Evolutionary conservation across 1,140 invertebrate genomes (phyloP).

Genomic region (Wasmannia auropunctata): DNA sequence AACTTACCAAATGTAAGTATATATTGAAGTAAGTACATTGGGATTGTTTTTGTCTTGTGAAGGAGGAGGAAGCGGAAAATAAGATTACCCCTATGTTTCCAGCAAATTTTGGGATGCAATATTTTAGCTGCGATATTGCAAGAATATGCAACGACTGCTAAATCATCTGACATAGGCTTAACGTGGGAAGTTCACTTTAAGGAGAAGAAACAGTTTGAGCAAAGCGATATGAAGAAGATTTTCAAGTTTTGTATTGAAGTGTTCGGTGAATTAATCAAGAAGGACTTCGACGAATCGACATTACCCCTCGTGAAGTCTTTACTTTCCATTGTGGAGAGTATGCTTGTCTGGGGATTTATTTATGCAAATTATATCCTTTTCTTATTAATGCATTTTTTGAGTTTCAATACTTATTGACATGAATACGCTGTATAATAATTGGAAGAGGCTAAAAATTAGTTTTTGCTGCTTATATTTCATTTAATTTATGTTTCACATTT

Average conservation of each 20-base stretch:
- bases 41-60: neutral
- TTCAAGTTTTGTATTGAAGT: conserved; percentile 89
- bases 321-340: conserved; percentile 90
- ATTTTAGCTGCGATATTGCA: conserved; percentile 93
- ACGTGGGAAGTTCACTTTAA: conserved; percentile 94
- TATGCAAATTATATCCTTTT: conserved; percentile 89
- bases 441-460: neutral
- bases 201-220: conserved; percentile 94
- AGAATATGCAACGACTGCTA: conserved; percentile 94
- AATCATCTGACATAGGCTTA: conserved; percentile 93
- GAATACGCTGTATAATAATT: neutral
- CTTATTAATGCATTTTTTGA: conserved; percentile 21
- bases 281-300: conserved; percentile 85
- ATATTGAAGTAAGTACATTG: conserved; percentile 3
- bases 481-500: neutral
- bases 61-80: neutral
- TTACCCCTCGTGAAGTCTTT: conserved; percentile 88
- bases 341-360: conserved; percentile 91
- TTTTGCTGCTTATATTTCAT: neutral
- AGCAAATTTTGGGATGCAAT: conserved; percentile 92
- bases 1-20: conserved; percentile 86
- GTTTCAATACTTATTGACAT: neutral
- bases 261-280: conserved; percentile 86
- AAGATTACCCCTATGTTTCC: conserved; percentile 46
- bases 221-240: conserved; percentile 91